Evolutionary conservation across 2,113 vertebrate species (phyloP), one percentile per base, ranked within the genome.

Genomic region (Oxyruncus cristatus): DNA sequence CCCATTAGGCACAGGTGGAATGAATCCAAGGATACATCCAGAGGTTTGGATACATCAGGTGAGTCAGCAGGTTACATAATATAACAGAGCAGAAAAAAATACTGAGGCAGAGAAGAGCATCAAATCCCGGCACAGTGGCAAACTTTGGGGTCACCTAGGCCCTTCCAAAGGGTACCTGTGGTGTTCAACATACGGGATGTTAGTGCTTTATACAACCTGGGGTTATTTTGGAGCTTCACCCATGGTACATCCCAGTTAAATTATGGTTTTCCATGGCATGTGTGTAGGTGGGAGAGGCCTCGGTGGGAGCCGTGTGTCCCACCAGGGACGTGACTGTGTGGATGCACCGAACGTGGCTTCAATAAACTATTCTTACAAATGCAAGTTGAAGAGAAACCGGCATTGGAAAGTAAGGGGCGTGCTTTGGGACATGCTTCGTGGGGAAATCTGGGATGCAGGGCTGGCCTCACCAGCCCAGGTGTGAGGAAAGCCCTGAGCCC

Each of bases 391-490:
- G 56, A 47, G 65, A 62, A 85, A 73, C 1, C 55, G 71, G 17
- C 8, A 21, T 2, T 5, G 70, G 62, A 8, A 47, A 85, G 35
- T 8, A 39, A 58, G 46, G 53, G 55, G 47, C 4, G 11, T 12
- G 78, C 12, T 82, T 1, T 28, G 44, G 86, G 58, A 37, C 8
- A 27, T 8, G 50, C 6, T 1, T 21, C 41, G 19, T 0, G 19
- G 58, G 73, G 39, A 49, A 30, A 46, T 3, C 0, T 37, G 3
- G 50, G 59, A 4, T 6, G 37, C 32, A 11, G 58, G 50, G 23
- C 4, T 3, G 0, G 24, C 33, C 68, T 18, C 4, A 2, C 1
- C 58, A 32, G 0, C 28, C 58, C 53, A 26, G 7, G 6, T 0
- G 9, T 0, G 8, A 19, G 70, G 55, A 26, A 32, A 62, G 6